These are phyloP conservation scores for Eurosta solidaginis DNA, from an alignment of 1,140 invertebrate species.

Conservation along the genomic window DNA sequence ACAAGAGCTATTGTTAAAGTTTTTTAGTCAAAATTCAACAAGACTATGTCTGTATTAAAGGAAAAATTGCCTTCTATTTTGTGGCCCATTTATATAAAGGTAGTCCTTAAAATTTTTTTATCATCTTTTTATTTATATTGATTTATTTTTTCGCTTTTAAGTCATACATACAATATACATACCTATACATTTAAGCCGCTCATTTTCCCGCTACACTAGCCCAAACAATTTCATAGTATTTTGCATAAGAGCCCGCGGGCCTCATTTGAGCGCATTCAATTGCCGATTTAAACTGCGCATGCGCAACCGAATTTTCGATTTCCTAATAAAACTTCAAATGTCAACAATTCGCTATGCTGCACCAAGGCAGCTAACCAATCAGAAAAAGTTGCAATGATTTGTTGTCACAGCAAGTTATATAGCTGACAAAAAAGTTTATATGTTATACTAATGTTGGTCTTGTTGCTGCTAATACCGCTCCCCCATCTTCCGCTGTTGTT, in stretches of 20 bases:
- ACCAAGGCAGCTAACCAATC: neutral
- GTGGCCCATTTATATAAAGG: too few relatives aligned
- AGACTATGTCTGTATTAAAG: too few relatives aligned
- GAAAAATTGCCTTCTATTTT: too few relatives aligned
- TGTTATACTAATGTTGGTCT: neutral
- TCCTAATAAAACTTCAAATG: constrained; percentile 17
- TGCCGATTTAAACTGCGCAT: constrained; percentile 14
- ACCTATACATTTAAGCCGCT: neutral
- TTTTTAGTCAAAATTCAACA: too few relatives aligned
- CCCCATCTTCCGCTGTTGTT: constrained; percentile 19
- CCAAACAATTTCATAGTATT: neutral
- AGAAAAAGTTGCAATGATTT: neutral
- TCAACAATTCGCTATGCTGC: neutral
- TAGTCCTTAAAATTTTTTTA: too few relatives aligned
- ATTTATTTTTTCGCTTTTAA: neutral
- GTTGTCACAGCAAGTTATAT: constrained; percentile 8
- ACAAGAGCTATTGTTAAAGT: too few relatives aligned
- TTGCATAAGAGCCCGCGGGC: neutral
- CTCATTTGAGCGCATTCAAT: neutral
- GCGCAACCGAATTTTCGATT: constrained; percentile 26
- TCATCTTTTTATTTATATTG: too few relatives aligned
- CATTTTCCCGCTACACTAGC: neutral
- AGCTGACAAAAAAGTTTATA: neutral
- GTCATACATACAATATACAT: too few relatives aligned
- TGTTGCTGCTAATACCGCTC: neutral